phyloP scores from a whole-genome alignment of 2,113 vertebrate species.

The Cardinalis cardinalis region DNA sequence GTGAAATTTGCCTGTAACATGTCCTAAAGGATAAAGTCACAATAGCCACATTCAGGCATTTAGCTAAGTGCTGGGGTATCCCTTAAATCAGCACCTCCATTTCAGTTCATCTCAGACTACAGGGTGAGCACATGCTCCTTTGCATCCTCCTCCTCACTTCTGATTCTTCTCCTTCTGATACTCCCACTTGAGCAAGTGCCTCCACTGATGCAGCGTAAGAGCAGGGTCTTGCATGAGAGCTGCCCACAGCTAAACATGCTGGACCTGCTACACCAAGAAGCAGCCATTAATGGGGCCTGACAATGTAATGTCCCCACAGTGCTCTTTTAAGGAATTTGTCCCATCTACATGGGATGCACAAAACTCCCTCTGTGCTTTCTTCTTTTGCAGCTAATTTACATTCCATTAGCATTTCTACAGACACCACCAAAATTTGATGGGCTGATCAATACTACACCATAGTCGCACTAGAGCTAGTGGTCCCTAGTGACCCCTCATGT shows the following conservation, averaged over 20 bases:
- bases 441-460: not conserved
- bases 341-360: not conserved
- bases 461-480: not conserved
- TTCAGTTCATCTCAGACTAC: not conserved
- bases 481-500: not conserved
- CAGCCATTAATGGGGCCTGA: not conserved
- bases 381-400: not conserved
- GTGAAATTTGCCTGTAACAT: not conserved
- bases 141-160: not conserved
- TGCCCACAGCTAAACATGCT: not conserved
- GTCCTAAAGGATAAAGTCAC: not conserved
- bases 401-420: not conserved
- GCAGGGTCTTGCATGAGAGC: not conserved
- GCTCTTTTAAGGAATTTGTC: not conserved
- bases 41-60: not conserved
- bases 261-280: not conserved
- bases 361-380: not conserved
- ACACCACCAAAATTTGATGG: not conserved
- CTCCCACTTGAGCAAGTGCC: not conserved
- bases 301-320: rapidly evolving
- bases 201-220: rapidly evolving
- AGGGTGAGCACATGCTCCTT: not conserved
- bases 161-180: not conserved
- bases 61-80: not conserved
- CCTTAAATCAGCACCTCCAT: not conserved